Base-by-base conservation (phyloP, 2,113 vertebrate genomes). In the Corydoras sp. region DNA sequence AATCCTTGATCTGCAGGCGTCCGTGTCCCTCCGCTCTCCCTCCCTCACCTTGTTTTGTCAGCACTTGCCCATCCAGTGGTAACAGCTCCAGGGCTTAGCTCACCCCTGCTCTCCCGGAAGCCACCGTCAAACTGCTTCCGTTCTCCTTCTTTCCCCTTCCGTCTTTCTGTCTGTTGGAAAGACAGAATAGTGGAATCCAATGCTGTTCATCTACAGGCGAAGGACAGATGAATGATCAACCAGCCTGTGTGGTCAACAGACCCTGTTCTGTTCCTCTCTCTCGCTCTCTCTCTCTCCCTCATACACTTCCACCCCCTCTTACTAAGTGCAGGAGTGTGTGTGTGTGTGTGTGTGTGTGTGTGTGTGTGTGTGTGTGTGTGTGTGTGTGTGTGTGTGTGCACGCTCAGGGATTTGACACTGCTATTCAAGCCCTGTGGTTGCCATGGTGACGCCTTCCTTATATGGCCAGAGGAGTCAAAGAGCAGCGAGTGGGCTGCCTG, bases 331-430 rank as follows among this genome's bases (percentile, higher is more conserved):
- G 62, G 63, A 24, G 18, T 24, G 18, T 24, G 69, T 74, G 74
- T 68, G 77, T 73, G 77, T 53, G 59, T 71, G 35, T n/a, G n/a
- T n/a, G n/a, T n/a, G n/a, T 59, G 58, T 66, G 51, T 54, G 65
- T 65, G 63, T 62, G 66, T 62, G 75, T 58, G 65, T 65, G 63
- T 68, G 82, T 79, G 85, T 87, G 88, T 85, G 71, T 59, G 61
- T 62, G 72, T 68, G 65, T 63, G 64, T 73, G 82, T 80, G 85
- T 88, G 87, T 85, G 86, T 87, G 80, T 89, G 88, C 89, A 86
- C 89, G 90, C 87, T 88, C 80, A 90, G 89, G 89, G 90, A 91
- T 91, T 92, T 92, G 89, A 91, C 89, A 92, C 88, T 91, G 89
- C 90, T 91, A 91, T 92, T 91, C 89, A 92, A 92, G 88, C 90